Evolutionary conservation across 2,113 vertebrate genomes (phyloP), one percentile per base, ranked within the genome.

Genomic region (Hippolais icterina): DNA sequence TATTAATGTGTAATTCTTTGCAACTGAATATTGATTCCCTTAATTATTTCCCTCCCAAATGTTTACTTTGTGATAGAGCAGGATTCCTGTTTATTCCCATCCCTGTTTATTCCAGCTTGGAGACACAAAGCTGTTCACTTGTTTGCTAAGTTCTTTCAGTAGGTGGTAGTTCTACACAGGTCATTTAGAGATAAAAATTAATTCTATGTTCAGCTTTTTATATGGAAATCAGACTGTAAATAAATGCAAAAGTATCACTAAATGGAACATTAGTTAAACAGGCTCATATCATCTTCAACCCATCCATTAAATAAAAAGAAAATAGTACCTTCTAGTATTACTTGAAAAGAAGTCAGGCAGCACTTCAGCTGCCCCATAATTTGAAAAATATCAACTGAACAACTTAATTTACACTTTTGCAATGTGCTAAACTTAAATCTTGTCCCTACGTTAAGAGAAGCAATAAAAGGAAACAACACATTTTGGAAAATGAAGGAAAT

Each of bases 401-500:
- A 68, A 70, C 44, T 52, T 66, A 28, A 50, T 64, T 52, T 80
- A 33, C 64, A 52, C 17, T 63, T 94, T 25, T 65, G 23, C n/a
- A 78, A 50, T 0, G 15, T 22, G 42, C 63, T 52, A 75, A 75
- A 41, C 15, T 75, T 17, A 42, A 28, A 64, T 47, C 35, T 42
- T 23, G 14, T 35, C n/a, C 21, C 10, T 41, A 10, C 0, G 0
- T 49, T 27, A 44, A 10, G 44, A 63, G 27, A 72, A 21, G 24
- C 13, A 50, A 31, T 69, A 91, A 81, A 76, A 79, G 29, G 6
- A 57, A 90, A 64, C 33, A 60, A 39, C 7, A 52, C 6, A 39
- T 64, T 83, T 54, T 20, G 39, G 42, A 61, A 65, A 83, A 46
- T 39, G 12, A 23, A 42, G 46, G 82, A 37, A 56, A 84, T 42